These are phyloP conservation scores for Pipa parva DNA, from an alignment of 2,113 vertebrate genomes.

Conservation along the genomic window DNA sequence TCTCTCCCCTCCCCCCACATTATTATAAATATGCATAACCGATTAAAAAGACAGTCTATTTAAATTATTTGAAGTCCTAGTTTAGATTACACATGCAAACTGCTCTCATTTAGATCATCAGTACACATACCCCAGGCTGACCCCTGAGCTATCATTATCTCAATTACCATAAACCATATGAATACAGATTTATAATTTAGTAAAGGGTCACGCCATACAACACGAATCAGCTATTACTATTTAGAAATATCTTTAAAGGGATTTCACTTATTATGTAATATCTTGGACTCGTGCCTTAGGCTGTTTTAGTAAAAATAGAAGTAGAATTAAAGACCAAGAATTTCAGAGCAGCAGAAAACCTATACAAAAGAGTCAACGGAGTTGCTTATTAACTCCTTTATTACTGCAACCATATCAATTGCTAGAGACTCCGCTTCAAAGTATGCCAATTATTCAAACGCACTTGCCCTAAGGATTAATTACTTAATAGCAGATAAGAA, in stretches of 20 bases:
- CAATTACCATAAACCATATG: neutral
- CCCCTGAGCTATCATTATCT: neutral
- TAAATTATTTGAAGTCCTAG: neutral
- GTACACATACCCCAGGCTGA: neutral
- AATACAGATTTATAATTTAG: neutral
- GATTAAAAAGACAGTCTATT: neutral
- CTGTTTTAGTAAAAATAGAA: no score
- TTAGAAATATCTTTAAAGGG: no score
- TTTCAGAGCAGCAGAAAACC: neutral
- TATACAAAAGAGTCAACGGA: no score
- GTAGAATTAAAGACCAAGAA: neutral
- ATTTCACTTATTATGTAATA: no score
- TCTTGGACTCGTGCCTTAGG: no score
- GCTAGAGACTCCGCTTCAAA: neutral
- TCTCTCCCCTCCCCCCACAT: no score
- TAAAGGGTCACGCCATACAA: neutral
- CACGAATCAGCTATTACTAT: no score
- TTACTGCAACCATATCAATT: no score
- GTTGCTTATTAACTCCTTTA: no score
- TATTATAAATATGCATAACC: neutral
- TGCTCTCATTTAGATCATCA: neutral
- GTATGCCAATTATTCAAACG: neutral
- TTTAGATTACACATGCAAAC: neutral
- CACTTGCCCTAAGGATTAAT: no score
- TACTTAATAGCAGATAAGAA: no score